Evolutionary conservation across 1,140 invertebrate species (phyloP), one percentile per base, ranked within the genome.

Genomic region (Pemphigus obesinymphae): DNA sequence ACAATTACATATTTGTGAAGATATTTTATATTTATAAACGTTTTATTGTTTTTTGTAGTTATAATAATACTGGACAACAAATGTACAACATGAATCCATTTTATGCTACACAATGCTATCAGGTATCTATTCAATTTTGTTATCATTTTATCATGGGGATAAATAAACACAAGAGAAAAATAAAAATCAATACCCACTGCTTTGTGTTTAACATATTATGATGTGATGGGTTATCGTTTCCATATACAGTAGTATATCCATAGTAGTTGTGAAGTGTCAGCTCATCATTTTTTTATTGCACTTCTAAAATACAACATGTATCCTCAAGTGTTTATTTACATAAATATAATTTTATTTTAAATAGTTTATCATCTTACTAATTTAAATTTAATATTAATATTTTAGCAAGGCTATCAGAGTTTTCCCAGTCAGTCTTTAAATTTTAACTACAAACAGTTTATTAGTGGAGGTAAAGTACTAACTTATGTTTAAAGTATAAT

Each of bases 31-130:
- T 58, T 26, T 26, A 26, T 61, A 29, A 11, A 61, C n/a, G n/a
- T 61, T 15, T 26, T 13, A 26, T 45, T 8, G 45, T 45, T 45
- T 26, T 80, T 45, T 80, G 2, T 26, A 80, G 76, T 43, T 80
- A 43, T 58, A 26, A n/a, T n/a, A n/a, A n/a, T n/a, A n/a, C 76
- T n/a, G 53, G 34, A 80, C 26, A 26, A 45, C 55, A 37, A 43
- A 80, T 80, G 55, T 80, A 63, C 26, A 80, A 80, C n/a, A 63
- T 80, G 55, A 80, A 80, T 43, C 7, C 50, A 8, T 78, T 40
- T 43, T 80, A 80, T 80, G 8, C 40, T 15, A 17, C 76, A 43
- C 76, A 80, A 63, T 80, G 53, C 23, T 63, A 45, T 31, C 76
- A 10, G 76, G 76, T 80, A 80, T 31, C 6, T 26, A n/a, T n/a